These are phyloP conservation scores for Oryzias dopingdopingensis DNA, from an alignment of 2,797 vertebrate genomes.

Conservation along the genomic window DNA sequence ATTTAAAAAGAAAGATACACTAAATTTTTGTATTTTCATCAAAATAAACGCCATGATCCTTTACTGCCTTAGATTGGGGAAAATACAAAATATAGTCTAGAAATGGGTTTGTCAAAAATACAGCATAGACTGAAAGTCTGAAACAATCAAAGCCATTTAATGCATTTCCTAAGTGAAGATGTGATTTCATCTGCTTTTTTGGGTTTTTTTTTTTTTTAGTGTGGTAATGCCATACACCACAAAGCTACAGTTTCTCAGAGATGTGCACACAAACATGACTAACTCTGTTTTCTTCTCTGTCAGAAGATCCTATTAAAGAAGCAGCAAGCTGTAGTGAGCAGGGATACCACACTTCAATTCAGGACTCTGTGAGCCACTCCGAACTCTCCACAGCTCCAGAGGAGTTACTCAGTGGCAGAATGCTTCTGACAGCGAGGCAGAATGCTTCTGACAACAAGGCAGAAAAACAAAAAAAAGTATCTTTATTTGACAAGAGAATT, in stretches of 20 bases:
- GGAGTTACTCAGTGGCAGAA: slow-evolving; percentile 2
- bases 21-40: too few species aligned
- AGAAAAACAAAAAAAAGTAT: not conserved
- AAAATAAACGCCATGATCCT: too few species aligned
- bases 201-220: slow-evolving; percentile 30
- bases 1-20: too few species aligned
- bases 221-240: slow-evolving; percentile 41
- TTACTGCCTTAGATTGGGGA: not conserved
- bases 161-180: slow-evolving; percentile 36
- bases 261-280: slow-evolving; percentile 39
- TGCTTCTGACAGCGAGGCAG: not conserved
- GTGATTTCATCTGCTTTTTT: slow-evolving; percentile 23
- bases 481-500: not conserved
- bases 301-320: slow-evolving; percentile 42
- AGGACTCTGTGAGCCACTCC: slow-evolving; percentile 9
- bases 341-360: slow-evolving; percentile 27
- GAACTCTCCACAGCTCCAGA: not conserved
- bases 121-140: not conserved
- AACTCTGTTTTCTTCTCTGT: slow-evolving; percentile 32
- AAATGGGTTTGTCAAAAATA: slow-evolving; percentile 11
- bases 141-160: slow-evolving; percentile 24
- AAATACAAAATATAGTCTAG: not conserved
- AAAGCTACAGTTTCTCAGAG: slow-evolving; percentile 36
- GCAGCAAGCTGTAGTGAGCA: slow-evolving; percentile 35
- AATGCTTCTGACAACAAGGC: not conserved